phyloP scores from a whole-genome alignment of 2,888 invertebrate species.

The Hoplodrina ambigua region DNA sequence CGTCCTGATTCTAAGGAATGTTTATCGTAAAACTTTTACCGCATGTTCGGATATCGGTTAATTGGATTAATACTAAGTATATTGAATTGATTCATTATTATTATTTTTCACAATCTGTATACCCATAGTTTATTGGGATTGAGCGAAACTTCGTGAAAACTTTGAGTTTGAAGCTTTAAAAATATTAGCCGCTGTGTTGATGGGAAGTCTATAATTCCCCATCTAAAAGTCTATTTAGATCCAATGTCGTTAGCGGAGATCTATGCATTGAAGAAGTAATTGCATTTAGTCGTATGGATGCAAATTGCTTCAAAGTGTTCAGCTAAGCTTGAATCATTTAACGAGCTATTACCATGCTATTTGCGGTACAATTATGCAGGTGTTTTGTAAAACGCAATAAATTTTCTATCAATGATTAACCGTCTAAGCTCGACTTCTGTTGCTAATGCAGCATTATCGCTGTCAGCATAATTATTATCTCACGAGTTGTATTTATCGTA shows the following conservation, averaged over 20 bases:
- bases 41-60: constrained; percentile 14
- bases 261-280: constrained; percentile 41
- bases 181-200: constrained; percentile 7
- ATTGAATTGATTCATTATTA: background rate
- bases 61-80: background rate
- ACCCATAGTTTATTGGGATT: background rate
- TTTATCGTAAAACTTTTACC: constrained; percentile 82
- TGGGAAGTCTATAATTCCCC: background rate
- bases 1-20: constrained; percentile 86
- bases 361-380: constrained; percentile 64
- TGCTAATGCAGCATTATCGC: constrained; percentile 49
- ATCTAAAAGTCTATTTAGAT: constrained; percentile 22
- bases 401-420: constrained; percentile 49
- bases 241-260: constrained; percentile 19
- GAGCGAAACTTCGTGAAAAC: background rate
- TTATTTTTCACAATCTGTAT: background rate
- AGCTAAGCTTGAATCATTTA: constrained; percentile 52
- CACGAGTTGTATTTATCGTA: constrained; percentile 55
- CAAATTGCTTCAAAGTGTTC: constrained; percentile 52
- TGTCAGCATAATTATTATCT: constrained; percentile 47
- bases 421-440: constrained; percentile 26
- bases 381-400: constrained; percentile 60
- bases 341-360: constrained; percentile 45
- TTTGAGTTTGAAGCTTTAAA: background rate
- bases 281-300: constrained; percentile 50